Conservation (phyloP, 2,888 invertebrate species). For the Yponomeuta malinellus region DNA sequence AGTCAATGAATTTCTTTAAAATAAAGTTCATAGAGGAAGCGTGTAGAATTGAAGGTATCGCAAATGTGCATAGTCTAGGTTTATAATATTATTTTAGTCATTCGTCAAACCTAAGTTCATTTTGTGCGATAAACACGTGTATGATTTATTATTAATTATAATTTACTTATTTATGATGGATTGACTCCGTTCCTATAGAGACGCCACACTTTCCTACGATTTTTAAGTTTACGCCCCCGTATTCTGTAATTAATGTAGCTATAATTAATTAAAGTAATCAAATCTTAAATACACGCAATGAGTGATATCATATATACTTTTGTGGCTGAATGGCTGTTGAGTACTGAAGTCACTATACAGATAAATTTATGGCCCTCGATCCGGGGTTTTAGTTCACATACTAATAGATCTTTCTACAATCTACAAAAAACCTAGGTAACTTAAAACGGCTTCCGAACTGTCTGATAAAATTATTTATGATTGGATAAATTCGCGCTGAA, state of each 20-base stretch:
- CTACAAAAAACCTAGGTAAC: neutral
- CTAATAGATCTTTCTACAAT: slow-evolving; percentile 3
- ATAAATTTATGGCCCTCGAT: neutral
- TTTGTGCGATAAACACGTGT: slow-evolving; percentile 48
- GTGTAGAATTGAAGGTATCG: slow-evolving; percentile 33
- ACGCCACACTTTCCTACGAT: slow-evolving; percentile 53
- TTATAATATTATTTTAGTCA: slow-evolving; percentile 68
- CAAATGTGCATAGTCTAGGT: slow-evolving; percentile 55
- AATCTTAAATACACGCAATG: slow-evolving; percentile 45
- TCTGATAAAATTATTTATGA: neutral
- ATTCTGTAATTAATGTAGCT: slow-evolving; percentile 45
- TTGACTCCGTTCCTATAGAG: slow-evolving; percentile 69
- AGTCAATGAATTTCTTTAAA: slow-evolving; percentile 2
- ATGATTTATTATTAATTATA: slow-evolving; percentile 6
- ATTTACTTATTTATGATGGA: slow-evolving; percentile 12
- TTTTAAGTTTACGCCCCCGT: slow-evolving; percentile 63
- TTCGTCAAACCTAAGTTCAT: slow-evolving; percentile 62
- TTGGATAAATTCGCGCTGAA: slow-evolving; percentile 16
- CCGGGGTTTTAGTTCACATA: neutral
- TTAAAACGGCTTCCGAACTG: neutral
- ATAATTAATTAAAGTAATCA: slow-evolving; percentile 43
- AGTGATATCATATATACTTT: slow-evolving; percentile 32
- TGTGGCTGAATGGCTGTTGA: slow-evolving; percentile 29
- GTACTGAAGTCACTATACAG: neutral
- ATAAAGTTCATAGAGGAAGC: slow-evolving; percentile 16